Evolutionary conservation across 2,797 vertebrate species (phyloP), one percentile per base, ranked within the genome.

Genomic region (Cynodonichthys magdalenae): DNA sequence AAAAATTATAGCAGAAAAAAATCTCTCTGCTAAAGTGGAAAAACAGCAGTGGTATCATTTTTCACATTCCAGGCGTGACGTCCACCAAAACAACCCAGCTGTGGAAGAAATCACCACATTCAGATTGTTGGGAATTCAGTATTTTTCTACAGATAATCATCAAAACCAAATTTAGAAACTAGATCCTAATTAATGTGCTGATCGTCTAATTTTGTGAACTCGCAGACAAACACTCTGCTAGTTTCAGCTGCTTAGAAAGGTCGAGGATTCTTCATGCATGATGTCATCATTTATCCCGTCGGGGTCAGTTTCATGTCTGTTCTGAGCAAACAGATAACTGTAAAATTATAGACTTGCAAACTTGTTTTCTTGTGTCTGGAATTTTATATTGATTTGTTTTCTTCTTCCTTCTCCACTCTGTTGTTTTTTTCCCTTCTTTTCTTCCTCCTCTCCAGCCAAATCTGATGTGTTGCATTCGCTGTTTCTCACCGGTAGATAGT

Each of bases 21-120:
- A 42, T 2, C 3, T 24, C 24, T 24, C 24, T 24, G 24, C 24
- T 24, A 24, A 24, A 24, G 24, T 24, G 60, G 31, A 24, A 70
- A 17, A 24, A 59, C 64, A 50, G 41, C 12, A 71, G 68, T 59
- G 45, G 51, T 68, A 51, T 59, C 72, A 70, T 81, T 84, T 75
- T 75, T 50, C 74, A 79, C 83, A 88, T 88, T 88, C 81, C 84
- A 46, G 2, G 73, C 77, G 79, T 39, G 62, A 80, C 17, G 8
- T 12, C 4, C 58, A 79, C 66, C 70, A 51, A 59, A 66, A 63
- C 69, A 61, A 15, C 59, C 7, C 52, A 68, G 29, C 74, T 52
- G 72, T 55, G 27, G 59, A 81, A 75, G 52, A 72, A 52, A 66
- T 76, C 57, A 24, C 8, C 9, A 17, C 7, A 0, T 7, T 1